Base-by-base conservation (phyloP, 2,113 vertebrate genomes). In the Oryzias melastigma region DNA sequence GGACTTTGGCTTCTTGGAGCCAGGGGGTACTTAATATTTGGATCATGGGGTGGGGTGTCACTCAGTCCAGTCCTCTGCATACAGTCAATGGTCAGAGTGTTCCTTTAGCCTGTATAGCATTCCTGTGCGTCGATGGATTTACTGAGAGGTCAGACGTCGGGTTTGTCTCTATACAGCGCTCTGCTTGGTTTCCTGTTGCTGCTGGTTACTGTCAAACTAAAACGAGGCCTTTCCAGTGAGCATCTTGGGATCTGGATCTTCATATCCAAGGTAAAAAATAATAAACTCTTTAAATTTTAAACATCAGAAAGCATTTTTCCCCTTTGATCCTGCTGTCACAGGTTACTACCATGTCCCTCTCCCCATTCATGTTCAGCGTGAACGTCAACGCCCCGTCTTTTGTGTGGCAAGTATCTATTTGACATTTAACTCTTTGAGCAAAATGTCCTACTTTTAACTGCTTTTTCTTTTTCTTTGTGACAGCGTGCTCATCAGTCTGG, bases 161-260 rank as follows among this genome's bases (percentile, higher is more conserved):
- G n/a, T 43, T 20, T 80, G 16, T 70, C 46, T 10, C 52, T 50
- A 47, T 27, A 53, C 65, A 99, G 97, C 75, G 96, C 94, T 40
- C 62, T 98, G 68, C 78, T 98, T 68, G 94, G 95, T 5, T 98
- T 99, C 83, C 68, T 94, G 58, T 78, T 99, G 84, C 90, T 93
- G 82, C 51, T 97, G 77, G 91, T 91, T 12, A 89, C 93, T 13
- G 89, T 92, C 59, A 97, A 92, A 84, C 68, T 99, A 48, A 95
- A 93, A 85, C 92, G 77, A 50, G 85, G 85, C 43, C 72, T 92
- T 60, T 87, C 93, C 54, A 77, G 92, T 3, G 90, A 92, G 55
- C 94, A 95, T 52, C 93, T 90, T 41, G 83, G 91, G 51, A 81
- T 92, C n/a, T 98, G 94, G 95, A 89, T 75, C 54, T 94, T 96